Percentiles rank a stretch among this genome's conserved stretches.
These are phyloP conservation scores for Tragelaphus imberbis DNA, from an alignment of 2,113 vertebrate species.

Conservation along the genomic window DNA sequence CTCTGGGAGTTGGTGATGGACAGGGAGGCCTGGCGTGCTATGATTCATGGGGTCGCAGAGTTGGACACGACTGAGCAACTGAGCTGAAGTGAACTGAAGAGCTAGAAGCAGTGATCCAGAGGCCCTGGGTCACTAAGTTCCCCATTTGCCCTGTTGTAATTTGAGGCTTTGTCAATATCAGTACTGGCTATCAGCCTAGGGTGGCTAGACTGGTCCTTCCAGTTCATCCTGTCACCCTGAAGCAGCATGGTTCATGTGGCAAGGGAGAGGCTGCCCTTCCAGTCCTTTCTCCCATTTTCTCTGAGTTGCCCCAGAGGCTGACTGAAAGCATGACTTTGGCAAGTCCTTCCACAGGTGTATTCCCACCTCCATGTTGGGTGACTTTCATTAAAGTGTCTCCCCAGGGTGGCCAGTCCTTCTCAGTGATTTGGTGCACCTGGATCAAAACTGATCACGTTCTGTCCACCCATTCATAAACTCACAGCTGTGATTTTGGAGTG, in stretches of 20 bases:
- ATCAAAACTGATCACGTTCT: background rate
- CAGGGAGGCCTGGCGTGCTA: too few relatives aligned
- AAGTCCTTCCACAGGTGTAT: background rate
- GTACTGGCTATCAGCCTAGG: background rate
- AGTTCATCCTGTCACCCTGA: background rate
- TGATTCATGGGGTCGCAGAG: too few relatives aligned
- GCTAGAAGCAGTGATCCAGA: background rate
- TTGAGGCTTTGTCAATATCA: slow-evolving; percentile 37
- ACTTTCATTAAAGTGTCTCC: background rate
- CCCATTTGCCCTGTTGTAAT: background rate
- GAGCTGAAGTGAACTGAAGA: background rate
- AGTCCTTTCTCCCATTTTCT: slow-evolving; percentile 23
- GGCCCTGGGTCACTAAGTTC: background rate
- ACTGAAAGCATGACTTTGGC: background rate
- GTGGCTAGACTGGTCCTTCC: slow-evolving; percentile 30
- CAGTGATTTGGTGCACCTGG: background rate
- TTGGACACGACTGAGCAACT: too few relatives aligned
- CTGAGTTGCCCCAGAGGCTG: background rate
- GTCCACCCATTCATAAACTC: too few relatives aligned
- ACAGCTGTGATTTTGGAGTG: background rate
- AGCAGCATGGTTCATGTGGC: background rate
- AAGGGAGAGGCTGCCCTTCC: background rate
- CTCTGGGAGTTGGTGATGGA: too few relatives aligned
- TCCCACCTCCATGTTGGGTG: background rate
- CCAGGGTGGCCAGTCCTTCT: background rate